Base-by-base conservation (phyloP, 2,888 invertebrate species). In the Parapristionchus giblindavisi region DNA sequence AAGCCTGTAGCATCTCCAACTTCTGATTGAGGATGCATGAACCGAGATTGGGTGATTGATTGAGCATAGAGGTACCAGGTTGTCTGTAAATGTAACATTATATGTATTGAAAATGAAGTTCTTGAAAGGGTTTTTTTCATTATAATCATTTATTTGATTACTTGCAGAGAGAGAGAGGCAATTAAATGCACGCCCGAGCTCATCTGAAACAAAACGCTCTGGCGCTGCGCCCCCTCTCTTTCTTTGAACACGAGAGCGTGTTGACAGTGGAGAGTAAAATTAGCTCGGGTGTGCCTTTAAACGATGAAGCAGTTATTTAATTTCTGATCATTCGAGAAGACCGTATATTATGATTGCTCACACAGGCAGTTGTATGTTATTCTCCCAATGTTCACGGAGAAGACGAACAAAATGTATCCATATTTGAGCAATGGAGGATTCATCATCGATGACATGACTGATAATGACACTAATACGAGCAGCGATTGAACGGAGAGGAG, bases 361-460 rank as follows among this genome's bases (percentile, higher is more conserved):
- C 95, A 95, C 95, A 32, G 94, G 93, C 81, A 96, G 92, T 51
- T 90, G 87, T 77, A 93, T 91, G 72, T 91, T 91, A 84, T 92
- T 92, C 85, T 97, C 96, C 93, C 95, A 95, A 38, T 95, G 91
- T 86, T 93, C 93, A 78, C 96, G 92, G 88, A 98, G 91, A 89
- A 96, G 95, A 83, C 94, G 92, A 0, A 93, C 92, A 87, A 98
- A 94, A 88, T 96, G 95, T 85, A 94, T 93, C 97, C 97, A 98
- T 21, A 60, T 73, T 21, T 60, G 34, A 5, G 73, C 73, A n/a
- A 73, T 51, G 34, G 60, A 43, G 32, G 48, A 32, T 34, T 73
- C 73, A 51, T 73, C 60, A 29, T 60, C 60, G 38, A 73, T 48
- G 24, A 73, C 73, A 34, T 71, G 70, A n/a, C 1, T 1, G 17